Base-by-base conservation (phyloP, 2,888 invertebrate genomes). In the Clivina fossor region DNA sequence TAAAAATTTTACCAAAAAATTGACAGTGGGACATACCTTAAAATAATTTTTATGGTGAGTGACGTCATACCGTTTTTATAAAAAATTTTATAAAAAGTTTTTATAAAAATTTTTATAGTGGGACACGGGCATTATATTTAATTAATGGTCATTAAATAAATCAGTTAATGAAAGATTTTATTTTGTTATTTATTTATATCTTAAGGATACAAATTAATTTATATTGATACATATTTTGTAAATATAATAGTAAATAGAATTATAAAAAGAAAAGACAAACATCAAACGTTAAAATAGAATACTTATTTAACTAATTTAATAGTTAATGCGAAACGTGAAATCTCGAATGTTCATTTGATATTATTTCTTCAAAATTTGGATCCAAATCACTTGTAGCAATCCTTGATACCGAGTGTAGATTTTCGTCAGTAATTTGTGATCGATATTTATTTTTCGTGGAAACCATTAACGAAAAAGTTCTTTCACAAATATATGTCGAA, bases 361-460 rank as follows among this genome's bases (percentile, higher is more conserved):
- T 50, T 50, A 50, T 50, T 50, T 41, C 50, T 41, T 50, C 50
- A 41, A 41, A 41, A 43, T 50, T 50, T 2, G 51, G 41, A 16
- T 51, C 51, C 41, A 51, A 51, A 28, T 51, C 51, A 41, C 51
- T 51, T 43, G 51, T 51, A 51, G 51, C 51, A 51, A 55, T 55
- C 47, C 46, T 47, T 32, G 47, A 47, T 32, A 55, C 43, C 33
- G 43, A 30, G 32, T 55, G 47, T 24, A 55, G 33, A 55, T 55
- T 55, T 55, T 55, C 55, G 24, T 55, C 55, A 30, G 55, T 55
- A 30, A 55, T 44, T 44, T 32, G 28, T 32, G 55, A 44, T 55
- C 55, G 19, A 47, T 47, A 47, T 55, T 55, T 55, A 44, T 30
- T 44, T 55, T 55, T 55, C 33, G 43, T 55, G 47, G 16, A 47